Evolutionary conservation across 2,797 vertebrate species (phyloP).

Genomic region (Scleropages formosus): DNA sequence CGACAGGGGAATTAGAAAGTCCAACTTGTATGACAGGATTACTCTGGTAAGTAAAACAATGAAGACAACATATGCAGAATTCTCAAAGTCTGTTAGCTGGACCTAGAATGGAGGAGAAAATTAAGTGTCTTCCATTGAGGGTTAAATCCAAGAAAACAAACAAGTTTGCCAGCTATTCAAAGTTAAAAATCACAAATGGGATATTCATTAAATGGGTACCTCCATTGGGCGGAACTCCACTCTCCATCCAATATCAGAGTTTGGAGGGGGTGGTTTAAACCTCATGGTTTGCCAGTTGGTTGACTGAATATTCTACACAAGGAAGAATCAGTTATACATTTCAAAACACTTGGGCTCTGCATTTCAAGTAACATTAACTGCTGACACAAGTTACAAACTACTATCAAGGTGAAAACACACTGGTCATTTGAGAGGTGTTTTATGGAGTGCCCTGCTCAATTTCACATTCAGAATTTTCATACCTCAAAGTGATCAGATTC

Average conservation of each 20-base stretch:
- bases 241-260: constrained; percentile 98
- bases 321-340: constrained; percentile 15
- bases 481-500: constrained; percentile 99
- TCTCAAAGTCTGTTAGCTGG: constrained; percentile 97
- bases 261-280: constrained; percentile 97
- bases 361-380: no score
- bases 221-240: constrained; percentile 99
- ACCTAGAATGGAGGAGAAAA: constrained; percentile 68
- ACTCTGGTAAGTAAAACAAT: constrained; percentile 94
- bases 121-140: background rate
- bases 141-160: background rate
- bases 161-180: background rate
- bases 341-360: no score
- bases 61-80: constrained; percentile 96
- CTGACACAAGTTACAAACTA: no score
- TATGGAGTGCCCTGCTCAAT: no score
- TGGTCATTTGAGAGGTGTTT: no score
- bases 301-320: constrained; percentile 90
- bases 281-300: constrained; percentile 99
- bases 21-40: constrained; percentile 94
- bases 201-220: constrained; percentile 62
- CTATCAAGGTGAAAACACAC: no score
- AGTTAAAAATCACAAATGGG: background rate
- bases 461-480: constrained; percentile 13
- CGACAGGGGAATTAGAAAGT: constrained; percentile 94